phyloP scores from a whole-genome alignment of 1,140 invertebrate species.

The Phthorimaea operculella region DNA sequence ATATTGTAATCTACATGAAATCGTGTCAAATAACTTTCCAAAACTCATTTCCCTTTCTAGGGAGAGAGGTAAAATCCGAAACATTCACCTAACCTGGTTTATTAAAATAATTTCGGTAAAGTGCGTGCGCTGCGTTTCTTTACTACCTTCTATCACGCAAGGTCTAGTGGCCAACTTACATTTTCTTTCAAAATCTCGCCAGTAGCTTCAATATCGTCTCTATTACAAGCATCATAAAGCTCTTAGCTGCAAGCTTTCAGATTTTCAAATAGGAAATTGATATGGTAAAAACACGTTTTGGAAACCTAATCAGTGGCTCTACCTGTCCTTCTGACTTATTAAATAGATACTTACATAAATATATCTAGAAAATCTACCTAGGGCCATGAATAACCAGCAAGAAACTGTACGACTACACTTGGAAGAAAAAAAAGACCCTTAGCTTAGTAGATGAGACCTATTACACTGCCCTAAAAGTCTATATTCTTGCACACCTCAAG shows the following conservation, averaged over 20 bases:
- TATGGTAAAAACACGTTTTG: slow-evolving; percentile 12
- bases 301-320: slow-evolving; percentile 38
- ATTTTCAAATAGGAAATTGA: not conserved
- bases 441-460: too few species aligned
- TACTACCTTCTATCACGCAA: slow-evolving; percentile 51
- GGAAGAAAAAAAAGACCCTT: too few species aligned
- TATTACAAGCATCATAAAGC: not conserved
- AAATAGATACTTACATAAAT: slow-evolving; percentile 35
- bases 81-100: slow-evolving; percentile 55
- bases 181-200: not conserved
- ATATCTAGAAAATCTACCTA: not conserved
- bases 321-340: slow-evolving; percentile 46
- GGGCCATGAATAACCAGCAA: too few species aligned
- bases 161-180: not conserved
- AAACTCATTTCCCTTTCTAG: slow-evolving; percentile 17
- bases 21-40: slow-evolving; percentile 18
- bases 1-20: not conserved
- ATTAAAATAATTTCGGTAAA: slow-evolving; percentile 62
- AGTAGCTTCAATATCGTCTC: too few species aligned
- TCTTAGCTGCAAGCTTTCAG: not conserved
- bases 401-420: too few species aligned
- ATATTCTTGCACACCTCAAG: too few species aligned
- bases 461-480: too few species aligned
- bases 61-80: slow-evolving; percentile 42
- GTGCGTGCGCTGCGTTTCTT: slow-evolving; percentile 49